phyloP scores from a whole-genome alignment of 2,113 vertebrate genomes.

The Grallaria varia region DNA sequence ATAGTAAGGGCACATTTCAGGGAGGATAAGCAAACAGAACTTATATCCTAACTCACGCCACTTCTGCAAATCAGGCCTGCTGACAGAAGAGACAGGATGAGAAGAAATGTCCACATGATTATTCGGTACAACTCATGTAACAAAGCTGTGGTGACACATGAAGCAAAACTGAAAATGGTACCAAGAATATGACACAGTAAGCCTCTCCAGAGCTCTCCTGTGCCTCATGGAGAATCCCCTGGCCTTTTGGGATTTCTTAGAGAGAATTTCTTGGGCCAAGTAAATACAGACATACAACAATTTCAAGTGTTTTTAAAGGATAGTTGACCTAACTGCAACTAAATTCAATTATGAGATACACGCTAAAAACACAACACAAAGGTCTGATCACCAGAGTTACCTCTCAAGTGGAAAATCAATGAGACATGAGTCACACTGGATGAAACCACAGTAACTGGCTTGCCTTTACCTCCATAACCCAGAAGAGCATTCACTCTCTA shows the following conservation, averaged over 20 bases:
- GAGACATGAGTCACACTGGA: not conserved
- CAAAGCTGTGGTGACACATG: not conserved
- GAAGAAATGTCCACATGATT: not conserved
- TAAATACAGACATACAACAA: not conserved
- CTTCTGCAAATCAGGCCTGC: not conserved
- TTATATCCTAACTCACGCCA: not conserved
- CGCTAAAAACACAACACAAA: not conserved
- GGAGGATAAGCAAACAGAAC: not conserved
- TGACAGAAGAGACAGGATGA: not conserved
- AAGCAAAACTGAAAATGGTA: not conserved
- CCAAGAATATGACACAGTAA: not conserved
- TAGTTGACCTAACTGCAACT: not conserved
- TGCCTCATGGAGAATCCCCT: not conserved
- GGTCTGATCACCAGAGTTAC: not conserved
- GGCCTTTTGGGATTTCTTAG: not conserved
- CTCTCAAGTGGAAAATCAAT: conserved; percentile 26
- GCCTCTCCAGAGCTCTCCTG: not conserved
- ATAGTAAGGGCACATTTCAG: not conserved
- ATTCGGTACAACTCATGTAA: not conserved
- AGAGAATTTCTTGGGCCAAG: not conserved
- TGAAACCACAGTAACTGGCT: not conserved
- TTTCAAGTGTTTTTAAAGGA: not conserved
- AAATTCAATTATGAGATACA: not conserved
- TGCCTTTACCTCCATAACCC: not conserved
- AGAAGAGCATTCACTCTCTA: not conserved